These are phyloP conservation scores for Meloidogyne chitwoodi DNA, from an alignment of 1,140 invertebrate species.

Conservation along the genomic window DNA sequence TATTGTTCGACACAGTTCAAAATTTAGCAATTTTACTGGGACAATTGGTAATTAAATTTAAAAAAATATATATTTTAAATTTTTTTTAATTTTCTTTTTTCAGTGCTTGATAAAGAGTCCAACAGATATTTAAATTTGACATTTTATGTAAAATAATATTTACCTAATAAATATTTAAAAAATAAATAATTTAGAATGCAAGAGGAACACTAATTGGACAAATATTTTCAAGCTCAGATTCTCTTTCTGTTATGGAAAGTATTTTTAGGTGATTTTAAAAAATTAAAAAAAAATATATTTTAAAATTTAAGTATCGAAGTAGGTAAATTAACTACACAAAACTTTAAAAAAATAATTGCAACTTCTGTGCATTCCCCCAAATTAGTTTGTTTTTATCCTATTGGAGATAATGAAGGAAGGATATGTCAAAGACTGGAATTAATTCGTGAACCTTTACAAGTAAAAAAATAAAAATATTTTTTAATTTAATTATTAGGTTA, in stretches of 20 bases:
- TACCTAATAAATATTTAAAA: not conserved
- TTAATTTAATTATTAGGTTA: too few relatives aligned
- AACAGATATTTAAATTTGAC: slow-evolving; percentile 51
- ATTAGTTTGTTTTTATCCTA: slow-evolving; percentile 47
- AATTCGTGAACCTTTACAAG: slow-evolving; percentile 30
- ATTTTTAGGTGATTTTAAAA: slow-evolving; percentile 28
- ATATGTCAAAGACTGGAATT: slow-evolving; percentile 40
- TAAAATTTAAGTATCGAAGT: not conserved
- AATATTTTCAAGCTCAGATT: slow-evolving; percentile 37
- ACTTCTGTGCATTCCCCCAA: slow-evolving; percentile 22
- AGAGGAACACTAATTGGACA: slow-evolving; percentile 46
- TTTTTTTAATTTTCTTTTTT: not conserved
- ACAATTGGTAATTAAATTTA: slow-evolving; percentile 23
- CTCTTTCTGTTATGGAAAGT: slow-evolving; percentile 27
- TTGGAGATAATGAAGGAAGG: slow-evolving; percentile 35
- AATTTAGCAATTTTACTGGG: slow-evolving; percentile 42
- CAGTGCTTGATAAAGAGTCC: slow-evolving; percentile 43
- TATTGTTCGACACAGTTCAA: slow-evolving; percentile 43
- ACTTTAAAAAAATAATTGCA: slow-evolving; percentile 20
- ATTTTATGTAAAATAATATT: slow-evolving; percentile 32
- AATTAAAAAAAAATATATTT: not conserved
- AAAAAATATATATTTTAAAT: not conserved
- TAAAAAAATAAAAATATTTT: not conserved
- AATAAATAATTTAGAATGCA: slow-evolving; percentile 25
- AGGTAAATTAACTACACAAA: not conserved